These are phyloP conservation scores for Fopius arisanus DNA, from an alignment of 1,140 invertebrate species.

Conservation along the genomic window DNA sequence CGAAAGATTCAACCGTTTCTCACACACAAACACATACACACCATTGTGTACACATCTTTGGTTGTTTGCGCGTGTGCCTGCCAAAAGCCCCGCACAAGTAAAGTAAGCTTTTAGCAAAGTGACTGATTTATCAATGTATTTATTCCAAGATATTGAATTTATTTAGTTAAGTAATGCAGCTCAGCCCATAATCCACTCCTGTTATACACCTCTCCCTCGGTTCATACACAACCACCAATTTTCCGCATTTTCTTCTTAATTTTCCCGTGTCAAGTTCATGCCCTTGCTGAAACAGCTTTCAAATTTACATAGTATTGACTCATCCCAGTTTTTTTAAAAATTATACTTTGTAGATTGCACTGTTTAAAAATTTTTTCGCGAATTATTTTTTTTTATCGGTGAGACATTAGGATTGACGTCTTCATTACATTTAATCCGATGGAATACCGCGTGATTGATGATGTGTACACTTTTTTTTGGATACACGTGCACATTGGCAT, in stretches of 20 bases:
- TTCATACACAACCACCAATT: no score
- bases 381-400: conserved; percentile 32
- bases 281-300: no score
- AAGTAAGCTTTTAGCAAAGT: conserved; percentile 65
- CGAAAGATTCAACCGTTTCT: background rate
- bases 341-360: no score
- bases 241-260: background rate
- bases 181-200: conserved; percentile 33
- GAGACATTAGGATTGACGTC: background rate
- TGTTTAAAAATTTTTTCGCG: no score
- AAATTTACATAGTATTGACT: background rate
- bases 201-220: no score
- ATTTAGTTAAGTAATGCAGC: conserved; percentile 62
- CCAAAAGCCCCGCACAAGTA: conserved; percentile 58
- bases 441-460: background rate
- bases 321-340: conserved; percentile 28
- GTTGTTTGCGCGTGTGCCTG: conserved; percentile 57
- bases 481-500: conserved; percentile 1
- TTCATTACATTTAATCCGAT: conserved; percentile 2
- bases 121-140: conserved; percentile 67
- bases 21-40: conserved; percentile 5
- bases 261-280: no score
- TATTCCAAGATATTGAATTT: conserved; percentile 66
- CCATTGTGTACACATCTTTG: conserved; percentile 27
- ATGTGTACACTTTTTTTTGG: conserved; percentile 37